phyloP scores from a whole-genome alignment of 2,888 invertebrate genomes.

The Drosophila falleni region DNA sequence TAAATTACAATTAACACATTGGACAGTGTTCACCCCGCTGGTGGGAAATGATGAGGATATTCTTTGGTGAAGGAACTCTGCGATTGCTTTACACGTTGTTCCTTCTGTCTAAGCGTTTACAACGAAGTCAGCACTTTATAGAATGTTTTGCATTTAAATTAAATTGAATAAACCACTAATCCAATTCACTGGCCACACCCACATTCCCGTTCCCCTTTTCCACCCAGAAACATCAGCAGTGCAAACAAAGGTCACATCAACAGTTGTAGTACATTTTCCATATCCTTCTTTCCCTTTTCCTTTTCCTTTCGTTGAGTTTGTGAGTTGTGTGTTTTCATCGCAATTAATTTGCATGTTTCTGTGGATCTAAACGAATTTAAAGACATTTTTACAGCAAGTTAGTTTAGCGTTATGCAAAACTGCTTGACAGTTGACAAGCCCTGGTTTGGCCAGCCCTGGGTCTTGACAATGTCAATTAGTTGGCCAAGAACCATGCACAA shows the following conservation, averaged over 20 bases:
- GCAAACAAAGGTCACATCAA: slow-evolving; percentile 48
- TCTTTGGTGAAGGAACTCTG: slow-evolving; percentile 3
- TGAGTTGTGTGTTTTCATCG: slow-evolving; percentile 13
- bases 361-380: slow-evolving; percentile 47
- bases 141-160: slow-evolving; percentile 75
- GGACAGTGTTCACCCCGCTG: background rate
- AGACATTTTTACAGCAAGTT: slow-evolving; percentile 29
- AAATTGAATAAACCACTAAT: slow-evolving; percentile 76
- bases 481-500: slow-evolving; percentile 26
- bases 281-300: slow-evolving; percentile 22
- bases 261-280: slow-evolving; percentile 42
- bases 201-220: background rate
- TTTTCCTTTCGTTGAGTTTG: slow-evolving; percentile 14
- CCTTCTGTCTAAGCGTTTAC: slow-evolving; percentile 32
- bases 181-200: slow-evolving; percentile 60
- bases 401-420: slow-evolving; percentile 19
- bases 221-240: slow-evolving; percentile 2
- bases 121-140: slow-evolving; percentile 47
- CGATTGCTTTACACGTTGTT: slow-evolving; percentile 16
- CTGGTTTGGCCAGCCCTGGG: background rate
- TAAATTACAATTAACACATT: slow-evolving; percentile 17
- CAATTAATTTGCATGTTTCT: slow-evolving; percentile 71
- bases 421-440: slow-evolving; percentile 19
- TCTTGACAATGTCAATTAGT: slow-evolving; percentile 43
- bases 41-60: background rate